These are phyloP conservation scores for Endotricha flammealis DNA, from an alignment of 2,888 invertebrate species.

Conservation along the genomic window DNA sequence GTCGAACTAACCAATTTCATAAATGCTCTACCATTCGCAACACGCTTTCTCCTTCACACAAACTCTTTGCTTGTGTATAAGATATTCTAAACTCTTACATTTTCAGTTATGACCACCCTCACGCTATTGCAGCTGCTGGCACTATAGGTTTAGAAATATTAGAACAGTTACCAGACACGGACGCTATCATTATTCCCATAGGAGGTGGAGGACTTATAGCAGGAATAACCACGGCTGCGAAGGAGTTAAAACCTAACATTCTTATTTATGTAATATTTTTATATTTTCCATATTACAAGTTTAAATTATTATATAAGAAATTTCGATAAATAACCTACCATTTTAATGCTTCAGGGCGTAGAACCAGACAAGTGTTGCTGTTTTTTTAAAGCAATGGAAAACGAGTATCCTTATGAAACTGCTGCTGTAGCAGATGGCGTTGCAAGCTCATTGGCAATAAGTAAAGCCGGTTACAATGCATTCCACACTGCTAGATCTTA, in stretches of 20 bases:
- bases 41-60: too few relatives aligned
- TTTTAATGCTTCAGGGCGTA: slow-evolving; percentile 39
- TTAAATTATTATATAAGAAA: too few relatives aligned
- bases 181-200: slow-evolving; percentile 91
- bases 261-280: slow-evolving; percentile 84
- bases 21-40: too few relatives aligned
- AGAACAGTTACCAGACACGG: slow-evolving; percentile 88
- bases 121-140: slow-evolving; percentile 94
- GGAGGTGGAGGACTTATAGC: slow-evolving; percentile 95
- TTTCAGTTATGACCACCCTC: slow-evolving; percentile 91
- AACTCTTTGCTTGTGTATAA: too few relatives aligned
- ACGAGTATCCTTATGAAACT: slow-evolving; percentile 35
- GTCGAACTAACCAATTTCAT: too few relatives aligned
- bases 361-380: slow-evolving; percentile 38
- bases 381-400: slow-evolving; percentile 47
- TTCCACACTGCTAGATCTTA: slow-evolving; percentile 44
- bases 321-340: too few relatives aligned
- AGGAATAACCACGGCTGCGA: slow-evolving; percentile 89
- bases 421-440: slow-evolving; percentile 21
- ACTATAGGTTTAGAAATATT: slow-evolving; percentile 93
- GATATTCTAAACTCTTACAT: slow-evolving; percentile 3
- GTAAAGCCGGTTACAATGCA: slow-evolving; percentile 43
- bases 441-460: slow-evolving; percentile 34
- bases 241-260: slow-evolving; percentile 86
- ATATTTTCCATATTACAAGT: too few relatives aligned